These are phyloP conservation scores for Ivindomyrus marchei DNA, from an alignment of 2,113 vertebrate genomes.

Conservation along the genomic window DNA sequence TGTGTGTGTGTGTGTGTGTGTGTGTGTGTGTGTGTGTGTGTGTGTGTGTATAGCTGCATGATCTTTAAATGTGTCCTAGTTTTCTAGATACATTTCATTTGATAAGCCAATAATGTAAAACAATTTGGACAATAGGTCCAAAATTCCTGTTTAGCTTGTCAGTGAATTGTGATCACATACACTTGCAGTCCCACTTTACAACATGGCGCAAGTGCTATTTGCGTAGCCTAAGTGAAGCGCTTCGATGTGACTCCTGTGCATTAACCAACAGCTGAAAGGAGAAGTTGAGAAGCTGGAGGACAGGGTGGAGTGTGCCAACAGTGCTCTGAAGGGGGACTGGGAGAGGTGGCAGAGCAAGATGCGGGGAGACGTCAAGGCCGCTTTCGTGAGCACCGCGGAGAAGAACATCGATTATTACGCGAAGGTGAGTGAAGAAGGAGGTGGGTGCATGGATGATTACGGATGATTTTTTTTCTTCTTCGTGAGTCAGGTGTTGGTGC, in stretches of 20 bases:
- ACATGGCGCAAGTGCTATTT: not conserved
- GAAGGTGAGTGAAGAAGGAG: slow-evolving; percentile 65
- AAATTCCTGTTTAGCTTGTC: not conserved
- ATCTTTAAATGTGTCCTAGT: not conserved
- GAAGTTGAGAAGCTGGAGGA: slow-evolving; percentile 83
- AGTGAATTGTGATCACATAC: not conserved
- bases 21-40: not conserved
- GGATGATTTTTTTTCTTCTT: not conserved
- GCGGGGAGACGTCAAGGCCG: slow-evolving; percentile 73
- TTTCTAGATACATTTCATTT: not conserved
- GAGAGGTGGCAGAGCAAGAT: slow-evolving; percentile 75
- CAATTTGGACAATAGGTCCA: not conserved
- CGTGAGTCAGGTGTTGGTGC: not conserved
- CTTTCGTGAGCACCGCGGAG: slow-evolving; percentile 69
- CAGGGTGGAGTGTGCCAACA: slow-evolving; percentile 79
- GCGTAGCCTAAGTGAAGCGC: not conserved
- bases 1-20: not conserved
- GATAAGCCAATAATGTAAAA: not conserved
- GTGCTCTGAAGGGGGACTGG: slow-evolving; percentile 81
- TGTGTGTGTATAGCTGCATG: not conserved
- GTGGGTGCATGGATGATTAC: not conserved
- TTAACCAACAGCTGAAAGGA: slow-evolving; percentile 64
- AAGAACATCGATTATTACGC: slow-evolving; percentile 80
- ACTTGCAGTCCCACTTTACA: slow-evolving; percentile 8
- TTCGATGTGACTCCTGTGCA: not conserved